phyloP scores from a whole-genome alignment of 2,888 invertebrate genomes.

The Lasioglossum oenotherae region DNA sequence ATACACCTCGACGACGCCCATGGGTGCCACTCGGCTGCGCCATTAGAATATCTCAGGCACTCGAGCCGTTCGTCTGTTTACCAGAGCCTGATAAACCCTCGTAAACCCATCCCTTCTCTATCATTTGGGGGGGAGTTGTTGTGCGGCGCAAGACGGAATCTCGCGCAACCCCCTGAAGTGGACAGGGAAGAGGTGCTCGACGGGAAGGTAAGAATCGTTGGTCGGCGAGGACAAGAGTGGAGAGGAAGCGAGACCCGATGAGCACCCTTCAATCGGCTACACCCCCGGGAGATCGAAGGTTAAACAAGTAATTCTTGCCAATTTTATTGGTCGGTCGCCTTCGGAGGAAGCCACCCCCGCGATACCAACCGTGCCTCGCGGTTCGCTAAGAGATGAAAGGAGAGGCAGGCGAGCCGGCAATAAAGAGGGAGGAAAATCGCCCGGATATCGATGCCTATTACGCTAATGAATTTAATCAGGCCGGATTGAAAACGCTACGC shows the following conservation, averaged over 20 bases:
- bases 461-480: constrained; percentile 84
- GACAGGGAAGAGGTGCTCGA: constrained; percentile 54
- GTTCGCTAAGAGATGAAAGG: constrained; percentile 48
- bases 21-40: constrained; percentile 76
- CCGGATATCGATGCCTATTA: constrained; percentile 84
- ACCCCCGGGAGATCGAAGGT: constrained; percentile 69
- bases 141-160: constrained; percentile 53
- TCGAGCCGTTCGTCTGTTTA: constrained; percentile 77
- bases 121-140: constrained; percentile 7
- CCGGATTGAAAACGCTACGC: constrained; percentile 74
- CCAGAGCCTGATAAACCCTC: constrained; percentile 72
- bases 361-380: constrained; percentile 66
- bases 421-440: constrained; percentile 72
- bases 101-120: constrained; percentile 34
- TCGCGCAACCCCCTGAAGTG: constrained; percentile 40
- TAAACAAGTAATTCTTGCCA: constrained; percentile 80
- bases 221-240: neutral
- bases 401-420: constrained; percentile 18
- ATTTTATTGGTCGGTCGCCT: constrained; percentile 77
- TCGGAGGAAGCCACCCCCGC: constrained; percentile 20
- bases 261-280: constrained; percentile 50
- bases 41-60: constrained; percentile 83
- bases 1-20: constrained; percentile 78
- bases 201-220: constrained; percentile 37
- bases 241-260: neutral